Conservation (phyloP, 2,797 vertebrate genomes). For the Thalassophryne amazonica region DNA sequence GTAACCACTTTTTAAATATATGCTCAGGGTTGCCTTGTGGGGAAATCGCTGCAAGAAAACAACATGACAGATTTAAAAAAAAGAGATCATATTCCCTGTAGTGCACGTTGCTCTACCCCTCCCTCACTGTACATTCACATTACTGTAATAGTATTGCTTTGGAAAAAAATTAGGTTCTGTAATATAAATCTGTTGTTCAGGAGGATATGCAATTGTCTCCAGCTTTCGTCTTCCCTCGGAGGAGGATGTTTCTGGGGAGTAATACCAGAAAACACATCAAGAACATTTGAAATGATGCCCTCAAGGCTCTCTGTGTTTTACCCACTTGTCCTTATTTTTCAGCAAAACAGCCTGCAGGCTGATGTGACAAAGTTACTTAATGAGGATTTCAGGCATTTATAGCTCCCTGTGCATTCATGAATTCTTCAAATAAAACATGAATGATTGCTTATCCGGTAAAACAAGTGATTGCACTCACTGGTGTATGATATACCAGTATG, state of each 20-base stretch:
- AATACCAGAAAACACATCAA: conserved; percentile 70
- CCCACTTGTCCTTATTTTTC: conserved; percentile 61
- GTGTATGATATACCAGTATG: background rate
- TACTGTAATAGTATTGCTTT: too few species aligned
- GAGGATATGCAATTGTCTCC: conserved; percentile 17
- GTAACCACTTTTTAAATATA: too few species aligned
- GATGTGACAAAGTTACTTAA: conserved; percentile 12
- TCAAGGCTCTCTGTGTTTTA: conserved; percentile 57
- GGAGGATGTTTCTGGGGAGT: conserved; percentile 54
- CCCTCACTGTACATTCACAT: background rate
- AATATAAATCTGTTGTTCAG: background rate
- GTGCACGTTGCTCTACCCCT: too few species aligned
- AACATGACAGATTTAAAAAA: too few species aligned
- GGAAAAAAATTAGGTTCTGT: background rate
- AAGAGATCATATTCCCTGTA: too few species aligned
- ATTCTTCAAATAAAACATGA: background rate
- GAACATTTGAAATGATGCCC: conserved; percentile 61
- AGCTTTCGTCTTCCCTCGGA: conserved; percentile 43
- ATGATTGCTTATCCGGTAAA: background rate
- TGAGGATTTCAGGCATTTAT: conserved; percentile 3
- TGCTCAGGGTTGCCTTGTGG: too few species aligned
- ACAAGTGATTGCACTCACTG: background rate
- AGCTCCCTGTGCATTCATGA: background rate
- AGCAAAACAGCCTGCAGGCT: conserved; percentile 39
- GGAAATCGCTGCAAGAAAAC: too few species aligned